Base-by-base conservation (phyloP, 2,888 invertebrate species). In the Chironomus riparius region DNA sequence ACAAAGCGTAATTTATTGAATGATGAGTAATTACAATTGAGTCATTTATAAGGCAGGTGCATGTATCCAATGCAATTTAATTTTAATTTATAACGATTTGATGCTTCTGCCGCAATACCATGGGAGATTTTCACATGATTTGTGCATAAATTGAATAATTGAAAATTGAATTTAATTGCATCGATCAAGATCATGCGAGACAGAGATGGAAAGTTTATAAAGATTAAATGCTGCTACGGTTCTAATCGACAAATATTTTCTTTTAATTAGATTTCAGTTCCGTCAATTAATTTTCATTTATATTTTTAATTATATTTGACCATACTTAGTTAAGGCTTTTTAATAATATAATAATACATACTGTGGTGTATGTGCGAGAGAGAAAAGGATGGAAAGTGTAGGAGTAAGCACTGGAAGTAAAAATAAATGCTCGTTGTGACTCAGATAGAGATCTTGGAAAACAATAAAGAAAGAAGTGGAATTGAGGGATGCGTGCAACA, bases 201-300 rank as follows among this genome's bases (percentile, higher is more conserved):
- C 2, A 38, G 38, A 38, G 38, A 38, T 38, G 38, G 38, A 38
- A 5, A 28, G 5, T 15, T n/a, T 18, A 15, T 38, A 56, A 15
- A 0, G 4, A 15, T 18, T 18, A 56, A 69, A 47, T 4, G 2
- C 15, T 7, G 24, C 21, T 24, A 65, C 47, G 69, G 47, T 12
- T 21, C 48, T 47, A 22, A 71, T 71, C 24, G 7, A 56, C 38
- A 38, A 38, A 38, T 24, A 50, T 71, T 71, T 13, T 15, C 38
- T 61, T 7, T 12, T 10, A 65, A 65, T 73, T 73, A 12, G 38
- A 61, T 48, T 62, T 73, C 47, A 56, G 73, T 73, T 73, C 73
- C 73, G 48, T 70, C 70, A 73, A 73, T 73, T 73, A 73, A 73
- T 56, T 71, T 50, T 18, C 47, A 47, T 50, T 70, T 70, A 47